Evolutionary conservation across 2,888 invertebrate species (phyloP).

Genomic region (Tetrapedia diversipes): DNA sequence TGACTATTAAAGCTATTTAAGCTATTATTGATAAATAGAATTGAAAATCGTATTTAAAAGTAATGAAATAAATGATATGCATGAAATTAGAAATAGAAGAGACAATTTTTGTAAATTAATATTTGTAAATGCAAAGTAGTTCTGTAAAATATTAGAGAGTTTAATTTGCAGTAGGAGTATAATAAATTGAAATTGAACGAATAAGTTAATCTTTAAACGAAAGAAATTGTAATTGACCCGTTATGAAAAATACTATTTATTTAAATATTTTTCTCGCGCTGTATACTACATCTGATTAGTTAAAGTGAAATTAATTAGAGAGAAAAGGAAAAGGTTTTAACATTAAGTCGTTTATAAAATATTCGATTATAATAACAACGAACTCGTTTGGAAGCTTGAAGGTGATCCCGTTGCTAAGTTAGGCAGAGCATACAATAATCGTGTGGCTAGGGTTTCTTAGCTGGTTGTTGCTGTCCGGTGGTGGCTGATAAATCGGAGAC

Average conservation of each 20-base stretch:
- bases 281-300: no score
- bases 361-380: background rate
- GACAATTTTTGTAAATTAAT: background rate
- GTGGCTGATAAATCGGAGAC: conserved; percentile 78
- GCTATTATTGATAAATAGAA: background rate
- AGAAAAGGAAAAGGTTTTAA: background rate
- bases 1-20: background rate
- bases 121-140: background rate
- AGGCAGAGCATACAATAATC: conserved; percentile 56
- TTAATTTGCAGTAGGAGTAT: background rate
- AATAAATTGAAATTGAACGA: no score
- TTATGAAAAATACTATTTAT: background rate
- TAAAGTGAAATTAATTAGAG: background rate
- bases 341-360: background rate
- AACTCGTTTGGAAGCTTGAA: background rate
- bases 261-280: conserved; percentile 3
- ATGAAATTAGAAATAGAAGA: no score
- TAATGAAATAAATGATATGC: background rate
- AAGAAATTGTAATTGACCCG: background rate
- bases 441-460: conserved; percentile 78
- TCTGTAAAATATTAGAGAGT: background rate
- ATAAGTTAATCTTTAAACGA: no score
- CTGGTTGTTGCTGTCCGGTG: conserved; percentile 83
- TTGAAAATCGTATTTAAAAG: background rate
- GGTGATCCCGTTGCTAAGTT: conserved; percentile 45